These are phyloP conservation scores for Himalopsyche phryganea DNA, from an alignment of 1,140 invertebrate genomes.

Conservation along the genomic window DNA sequence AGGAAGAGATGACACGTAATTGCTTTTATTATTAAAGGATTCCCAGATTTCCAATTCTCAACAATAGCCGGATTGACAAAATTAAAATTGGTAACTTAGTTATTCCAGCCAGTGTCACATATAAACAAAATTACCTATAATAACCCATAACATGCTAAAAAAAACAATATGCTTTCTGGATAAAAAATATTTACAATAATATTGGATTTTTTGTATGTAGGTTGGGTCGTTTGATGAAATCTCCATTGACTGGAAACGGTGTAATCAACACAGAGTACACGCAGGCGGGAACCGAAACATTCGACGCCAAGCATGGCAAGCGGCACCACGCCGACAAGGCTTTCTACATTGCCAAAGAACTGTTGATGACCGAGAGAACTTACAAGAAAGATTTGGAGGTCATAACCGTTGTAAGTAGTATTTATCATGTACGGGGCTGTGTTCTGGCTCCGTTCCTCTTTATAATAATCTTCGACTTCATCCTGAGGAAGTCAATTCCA, in stretches of 20 bases:
- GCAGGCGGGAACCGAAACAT: constrained; percentile 13
- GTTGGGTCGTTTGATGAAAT: constrained; percentile 18
- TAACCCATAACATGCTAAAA: no score
- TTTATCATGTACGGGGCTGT: no score
- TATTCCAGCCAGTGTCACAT: no score
- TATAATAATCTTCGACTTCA: no score
- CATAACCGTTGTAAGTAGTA: constrained; percentile 69
- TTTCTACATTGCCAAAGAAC: constrained; percentile 91
- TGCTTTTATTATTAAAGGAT: constrained; percentile 1
- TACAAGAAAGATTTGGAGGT: constrained; percentile 94
- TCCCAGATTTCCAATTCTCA: no score
- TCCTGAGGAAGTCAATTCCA: no score
- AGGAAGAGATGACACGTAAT: constrained; percentile 39
- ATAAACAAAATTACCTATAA: no score
- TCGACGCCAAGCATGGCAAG: constrained; percentile 42
- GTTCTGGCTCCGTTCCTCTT: no score
- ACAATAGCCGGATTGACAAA: no score
- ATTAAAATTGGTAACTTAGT: no score
- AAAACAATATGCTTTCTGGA: no score
- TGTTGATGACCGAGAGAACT: constrained; percentile 92
- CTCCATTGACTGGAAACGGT: constrained; percentile 19
- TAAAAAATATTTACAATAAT: no score
- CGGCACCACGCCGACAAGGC: constrained; percentile 74
- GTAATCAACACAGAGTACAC: constrained; percentile 17
- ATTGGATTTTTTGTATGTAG: constrained; percentile 8